A percentile compares a stretch with the other conserved stretches of the same genome.
Evolutionary conservation across 2,797 vertebrate genomes (phyloP).

Genomic region (Protosalanx chinensis): DNA sequence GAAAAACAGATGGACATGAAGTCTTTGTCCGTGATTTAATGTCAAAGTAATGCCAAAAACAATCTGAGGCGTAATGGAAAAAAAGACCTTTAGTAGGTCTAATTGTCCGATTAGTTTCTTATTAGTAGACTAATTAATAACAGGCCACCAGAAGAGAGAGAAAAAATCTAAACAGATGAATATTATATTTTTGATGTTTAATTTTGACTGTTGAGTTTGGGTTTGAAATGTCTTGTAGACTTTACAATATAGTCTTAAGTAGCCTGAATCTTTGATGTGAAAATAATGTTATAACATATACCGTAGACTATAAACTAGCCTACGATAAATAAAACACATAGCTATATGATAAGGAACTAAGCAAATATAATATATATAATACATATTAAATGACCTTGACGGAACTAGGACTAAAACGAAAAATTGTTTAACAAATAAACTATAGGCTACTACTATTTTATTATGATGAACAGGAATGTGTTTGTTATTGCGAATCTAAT

Average conservation of each 20-base stretch:
- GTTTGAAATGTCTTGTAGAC: too few species aligned
- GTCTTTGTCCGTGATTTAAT: slow-evolving; percentile 59
- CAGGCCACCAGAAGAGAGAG: background rate
- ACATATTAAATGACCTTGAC: background rate
- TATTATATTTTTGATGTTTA: too few species aligned
- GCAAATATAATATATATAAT: too few species aligned
- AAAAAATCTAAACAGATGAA: background rate
- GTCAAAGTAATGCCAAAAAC: slow-evolving; percentile 61
- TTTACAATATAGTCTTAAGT: too few species aligned
- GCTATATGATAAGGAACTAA: too few species aligned
- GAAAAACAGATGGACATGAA: slow-evolving; percentile 76
- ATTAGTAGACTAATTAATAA: background rate
- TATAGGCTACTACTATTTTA: background rate
- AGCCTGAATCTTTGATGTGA: background rate
- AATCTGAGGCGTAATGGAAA: slow-evolving; percentile 48
- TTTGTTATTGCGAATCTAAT: background rate
- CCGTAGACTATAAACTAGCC: too few species aligned
- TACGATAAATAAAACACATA: too few species aligned
- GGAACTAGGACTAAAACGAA: background rate
- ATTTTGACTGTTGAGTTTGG: too few species aligned
- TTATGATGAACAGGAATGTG: background rate
- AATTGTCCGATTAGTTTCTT: slow-evolving; percentile 31
- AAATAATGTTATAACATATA: background rate
- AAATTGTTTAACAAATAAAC: too few species aligned
- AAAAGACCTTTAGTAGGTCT: slow-evolving; percentile 28